These are phyloP conservation scores for Cryptocephalus primarius DNA, from an alignment of 2,888 invertebrate genomes.

Conservation along the genomic window DNA sequence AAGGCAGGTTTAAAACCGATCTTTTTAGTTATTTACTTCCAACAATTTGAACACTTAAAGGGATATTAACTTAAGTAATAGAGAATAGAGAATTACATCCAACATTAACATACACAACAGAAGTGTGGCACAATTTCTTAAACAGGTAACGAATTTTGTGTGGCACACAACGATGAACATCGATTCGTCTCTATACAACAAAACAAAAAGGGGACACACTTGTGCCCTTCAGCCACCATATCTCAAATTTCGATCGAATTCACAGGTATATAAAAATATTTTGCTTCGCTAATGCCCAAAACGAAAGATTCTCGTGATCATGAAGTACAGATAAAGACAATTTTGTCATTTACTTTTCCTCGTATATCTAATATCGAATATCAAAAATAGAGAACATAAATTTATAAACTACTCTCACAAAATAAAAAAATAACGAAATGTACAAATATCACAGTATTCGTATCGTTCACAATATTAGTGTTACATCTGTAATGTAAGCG, in stretches of 20 bases:
- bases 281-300: conserved; percentile 17
- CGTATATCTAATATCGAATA: conserved; percentile 19
- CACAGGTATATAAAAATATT: conserved; percentile 7
- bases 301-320: conserved; percentile 10
- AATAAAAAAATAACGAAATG: conserved; percentile 27
- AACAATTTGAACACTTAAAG: conserved; percentile 20
- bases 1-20: conserved; percentile 19
- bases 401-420: conserved; percentile 21
- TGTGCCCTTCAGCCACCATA: conserved; percentile 4
- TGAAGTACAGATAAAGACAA: conserved; percentile 19
- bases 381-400: conserved; percentile 25
- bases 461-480: conserved; percentile 12
- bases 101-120: conserved; percentile 23
- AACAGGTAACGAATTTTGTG: conserved; percentile 21
- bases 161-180: conserved; percentile 17
- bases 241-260: too few species aligned
- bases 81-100: conserved; percentile 13
- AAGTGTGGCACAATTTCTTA: conserved; percentile 18
- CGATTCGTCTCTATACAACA: conserved; percentile 3
- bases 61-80: conserved; percentile 22
- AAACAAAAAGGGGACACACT: neutral
- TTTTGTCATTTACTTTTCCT: conserved; percentile 8
- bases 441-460: conserved; percentile 35
- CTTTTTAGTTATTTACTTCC: conserved; percentile 11
- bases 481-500: too few species aligned